phyloP scores from a whole-genome alignment of 2,797 vertebrate genomes.

The Aselliscus stoliczkanus region DNA sequence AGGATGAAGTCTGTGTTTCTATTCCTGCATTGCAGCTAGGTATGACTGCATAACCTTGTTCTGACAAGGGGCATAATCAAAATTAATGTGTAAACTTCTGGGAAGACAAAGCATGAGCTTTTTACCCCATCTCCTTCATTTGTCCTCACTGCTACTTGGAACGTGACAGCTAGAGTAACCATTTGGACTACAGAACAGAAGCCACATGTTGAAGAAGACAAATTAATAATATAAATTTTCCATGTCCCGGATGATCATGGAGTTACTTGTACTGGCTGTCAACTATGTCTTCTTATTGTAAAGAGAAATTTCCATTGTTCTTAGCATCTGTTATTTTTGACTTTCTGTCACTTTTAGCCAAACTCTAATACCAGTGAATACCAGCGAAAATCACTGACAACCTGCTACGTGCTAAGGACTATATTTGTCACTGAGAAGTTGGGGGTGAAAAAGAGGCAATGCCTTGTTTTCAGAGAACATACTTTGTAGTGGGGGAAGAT shows the following conservation, averaged over 20 bases:
- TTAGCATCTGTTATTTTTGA: background rate
- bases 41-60: background rate
- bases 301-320: background rate
- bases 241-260: background rate
- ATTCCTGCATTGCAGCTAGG: background rate
- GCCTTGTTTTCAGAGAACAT: background rate
- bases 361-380: background rate
- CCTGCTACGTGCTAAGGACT: background rate
- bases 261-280: background rate
- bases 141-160: background rate
- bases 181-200: background rate
- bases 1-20: background rate
- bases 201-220: background rate
- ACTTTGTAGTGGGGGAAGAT: background rate
- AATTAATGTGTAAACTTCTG: background rate
- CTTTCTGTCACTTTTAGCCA: background rate
- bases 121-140: background rate
- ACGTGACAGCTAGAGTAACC: background rate
- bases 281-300: background rate
- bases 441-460: background rate
- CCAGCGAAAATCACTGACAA: background rate
- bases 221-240: background rate
- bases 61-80: background rate
- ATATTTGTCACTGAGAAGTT: background rate
- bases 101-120: background rate